Evolutionary conservation across 2,113 vertebrate genomes (phyloP), one percentile per base, ranked within the genome.

Genomic region (Bubo scandiacus): DNA sequence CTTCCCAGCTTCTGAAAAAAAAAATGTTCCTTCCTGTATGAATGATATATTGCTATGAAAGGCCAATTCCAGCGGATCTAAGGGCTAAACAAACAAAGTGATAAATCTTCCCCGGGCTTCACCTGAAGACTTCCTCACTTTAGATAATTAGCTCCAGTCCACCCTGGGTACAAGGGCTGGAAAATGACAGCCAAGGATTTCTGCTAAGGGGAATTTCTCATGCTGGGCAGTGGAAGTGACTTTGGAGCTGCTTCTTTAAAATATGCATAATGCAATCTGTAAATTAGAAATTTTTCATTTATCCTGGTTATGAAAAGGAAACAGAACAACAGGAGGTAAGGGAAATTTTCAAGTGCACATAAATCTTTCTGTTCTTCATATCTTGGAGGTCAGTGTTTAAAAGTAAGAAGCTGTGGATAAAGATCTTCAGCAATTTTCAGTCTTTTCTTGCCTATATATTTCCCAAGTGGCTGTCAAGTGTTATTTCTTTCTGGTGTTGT

Each of bases 331-430:
- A 88, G 57, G 58, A 92, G 26, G 43, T 75, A 85, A 67, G 52
- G 52, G 70, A 79, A 51, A 55, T 88, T 80, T 75, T 90, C 58
- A 79, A 82, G 18, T 51, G 49, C 90, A 68, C 30, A 65, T 88
- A 90, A 72, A 88, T 91, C 54, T 85, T 78, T 49, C 29, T 86
- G 47, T 65, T 93, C 81, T 89, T 94, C 58, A 1, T 91, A 57
- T 77, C 80, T 92, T 91, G 63, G 81, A 97, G 86, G 86, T 96
- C 88, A 91, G 47, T 85, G 51, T 93, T 93, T 96, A 90, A 90
- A 93, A 90, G 82, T 52, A 85, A 90, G 83, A 86, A 88, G 68
- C 63, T 70, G 27, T 58, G 62, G 88, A 93, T 95, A 93, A 95
- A 86, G 61, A 72, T 90, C 75, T 88, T 87, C 51, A 81, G 54